These are phyloP conservation scores for Vicugna pacos DNA, from an alignment of 2,113 vertebrate species.

Conservation along the genomic window DNA sequence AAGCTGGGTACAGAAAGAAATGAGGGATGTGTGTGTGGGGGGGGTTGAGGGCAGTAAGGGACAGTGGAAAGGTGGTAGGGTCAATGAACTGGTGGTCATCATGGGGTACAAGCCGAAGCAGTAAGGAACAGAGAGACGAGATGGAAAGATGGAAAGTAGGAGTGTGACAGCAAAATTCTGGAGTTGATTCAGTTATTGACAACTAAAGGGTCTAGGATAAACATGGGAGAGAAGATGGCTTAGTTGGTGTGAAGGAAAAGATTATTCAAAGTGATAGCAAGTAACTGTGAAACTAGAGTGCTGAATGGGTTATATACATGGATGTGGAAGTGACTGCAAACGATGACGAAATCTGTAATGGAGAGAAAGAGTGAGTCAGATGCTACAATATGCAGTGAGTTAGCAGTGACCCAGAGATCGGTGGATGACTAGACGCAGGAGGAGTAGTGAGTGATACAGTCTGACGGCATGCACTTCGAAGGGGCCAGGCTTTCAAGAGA, in stretches of 20 bases:
- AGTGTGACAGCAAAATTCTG: not conserved
- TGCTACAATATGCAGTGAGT: not conserved
- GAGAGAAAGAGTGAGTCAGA: not conserved
- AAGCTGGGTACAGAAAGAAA: not conserved
- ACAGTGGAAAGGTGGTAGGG: not conserved
- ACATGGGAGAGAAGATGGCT: not conserved
- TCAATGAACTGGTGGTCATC: not conserved
- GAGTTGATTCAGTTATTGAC: not conserved
- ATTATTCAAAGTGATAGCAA: not conserved
- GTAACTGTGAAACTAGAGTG: not conserved
- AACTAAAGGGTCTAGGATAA: not conserved
- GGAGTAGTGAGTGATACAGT: not conserved
- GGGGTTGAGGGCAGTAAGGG: not conserved
- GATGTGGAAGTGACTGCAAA: not conserved
- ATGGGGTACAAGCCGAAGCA: not conserved
- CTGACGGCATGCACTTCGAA: not conserved
- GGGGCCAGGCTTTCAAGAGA: not conserved
- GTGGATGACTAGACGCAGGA: not conserved
- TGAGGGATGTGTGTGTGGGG: not conserved
- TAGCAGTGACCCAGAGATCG: not conserved
- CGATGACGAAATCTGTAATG: not conserved
- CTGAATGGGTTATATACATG: not conserved
- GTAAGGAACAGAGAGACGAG: not conserved
- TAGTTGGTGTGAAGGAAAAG: not conserved
- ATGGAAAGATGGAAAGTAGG: not conserved